These are phyloP conservation scores for Cordilura impudica DNA, from an alignment of 2,888 invertebrate genomes.

Conservation along the genomic window DNA sequence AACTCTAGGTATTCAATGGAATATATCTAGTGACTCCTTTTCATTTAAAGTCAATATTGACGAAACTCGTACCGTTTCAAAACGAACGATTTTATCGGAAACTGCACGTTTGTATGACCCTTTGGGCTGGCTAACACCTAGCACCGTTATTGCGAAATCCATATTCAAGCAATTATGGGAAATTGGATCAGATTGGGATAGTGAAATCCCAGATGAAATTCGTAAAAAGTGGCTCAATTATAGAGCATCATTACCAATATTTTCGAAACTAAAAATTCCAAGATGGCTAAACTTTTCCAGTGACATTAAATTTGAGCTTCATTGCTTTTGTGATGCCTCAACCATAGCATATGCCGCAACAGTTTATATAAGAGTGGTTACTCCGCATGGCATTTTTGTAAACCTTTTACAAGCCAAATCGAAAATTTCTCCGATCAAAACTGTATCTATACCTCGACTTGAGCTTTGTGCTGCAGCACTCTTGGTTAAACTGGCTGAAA, in stretches of 20 bases:
- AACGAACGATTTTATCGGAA: neutral
- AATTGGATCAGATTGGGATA: constrained; percentile 36
- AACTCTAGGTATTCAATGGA: too few species aligned
- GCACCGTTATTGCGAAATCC: too few species aligned
- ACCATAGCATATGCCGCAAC: neutral
- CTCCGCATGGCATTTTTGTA: neutral
- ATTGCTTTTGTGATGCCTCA: constrained; percentile 35
- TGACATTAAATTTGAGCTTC: neutral
- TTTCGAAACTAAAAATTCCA: constrained; percentile 17
- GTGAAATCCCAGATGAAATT: neutral
- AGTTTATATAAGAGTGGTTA: neutral
- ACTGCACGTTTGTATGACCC: constrained; percentile 23
- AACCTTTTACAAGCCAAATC: too few species aligned
- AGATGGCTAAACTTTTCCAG: constrained; percentile 7
- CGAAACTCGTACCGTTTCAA: neutral
- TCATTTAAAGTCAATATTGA: constrained; percentile 24
- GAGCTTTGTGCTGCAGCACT: too few species aligned
- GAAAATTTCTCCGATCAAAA: too few species aligned
- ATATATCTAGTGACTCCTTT: constrained; percentile 16
- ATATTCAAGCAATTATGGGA: constrained; percentile 40
- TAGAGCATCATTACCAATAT: neutral
- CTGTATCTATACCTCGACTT: too few species aligned
- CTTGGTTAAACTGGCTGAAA: neutral
- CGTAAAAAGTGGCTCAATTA: constrained; percentile 18
- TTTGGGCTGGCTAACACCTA: constrained; percentile 12